A percentile compares a stretch with the other conserved stretches of the same genome.
Evolutionary conservation across 2,113 vertebrate species (phyloP).

Genomic region (Antigone vipio): DNA sequence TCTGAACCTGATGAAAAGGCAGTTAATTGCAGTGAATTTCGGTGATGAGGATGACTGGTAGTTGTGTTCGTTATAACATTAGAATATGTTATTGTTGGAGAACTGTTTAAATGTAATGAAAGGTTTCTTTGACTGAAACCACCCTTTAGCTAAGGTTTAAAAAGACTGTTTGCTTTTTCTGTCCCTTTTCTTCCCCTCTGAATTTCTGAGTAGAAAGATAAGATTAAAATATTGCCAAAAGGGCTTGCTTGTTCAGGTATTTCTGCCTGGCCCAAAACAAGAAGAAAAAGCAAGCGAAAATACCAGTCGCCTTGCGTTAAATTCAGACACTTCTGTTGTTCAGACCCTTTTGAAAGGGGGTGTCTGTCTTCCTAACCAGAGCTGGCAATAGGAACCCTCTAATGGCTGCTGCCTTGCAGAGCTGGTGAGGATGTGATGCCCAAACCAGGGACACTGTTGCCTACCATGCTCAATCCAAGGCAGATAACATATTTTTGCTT

Average conservation of each 20-base stretch:
- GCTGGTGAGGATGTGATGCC: not conserved
- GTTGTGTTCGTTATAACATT: not conserved
- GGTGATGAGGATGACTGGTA: not conserved
- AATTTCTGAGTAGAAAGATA: not conserved
- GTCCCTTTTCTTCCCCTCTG: not conserved
- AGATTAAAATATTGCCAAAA: not conserved
- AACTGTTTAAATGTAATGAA: not conserved
- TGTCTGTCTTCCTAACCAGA: not conserved
- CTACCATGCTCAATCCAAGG: no score
- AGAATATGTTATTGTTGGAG: not conserved
- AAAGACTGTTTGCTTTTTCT: not conserved
- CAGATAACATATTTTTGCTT: not conserved
- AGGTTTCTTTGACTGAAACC: not conserved
- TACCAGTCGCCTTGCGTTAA: not conserved
- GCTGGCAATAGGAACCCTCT: not conserved
- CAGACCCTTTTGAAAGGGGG: not conserved
- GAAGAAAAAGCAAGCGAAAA: not conserved
- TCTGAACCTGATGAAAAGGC: not conserved
- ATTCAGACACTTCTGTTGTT: not conserved
- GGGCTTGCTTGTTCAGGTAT: not conserved
- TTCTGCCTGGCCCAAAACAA: not conserved
- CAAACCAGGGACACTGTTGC: not conserved
- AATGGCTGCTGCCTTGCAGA: no score
- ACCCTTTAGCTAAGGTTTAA: not conserved
- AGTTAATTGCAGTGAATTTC: not conserved